Base-by-base conservation (phyloP, 1,140 invertebrate species). In the Ostrea edulis region DNA sequence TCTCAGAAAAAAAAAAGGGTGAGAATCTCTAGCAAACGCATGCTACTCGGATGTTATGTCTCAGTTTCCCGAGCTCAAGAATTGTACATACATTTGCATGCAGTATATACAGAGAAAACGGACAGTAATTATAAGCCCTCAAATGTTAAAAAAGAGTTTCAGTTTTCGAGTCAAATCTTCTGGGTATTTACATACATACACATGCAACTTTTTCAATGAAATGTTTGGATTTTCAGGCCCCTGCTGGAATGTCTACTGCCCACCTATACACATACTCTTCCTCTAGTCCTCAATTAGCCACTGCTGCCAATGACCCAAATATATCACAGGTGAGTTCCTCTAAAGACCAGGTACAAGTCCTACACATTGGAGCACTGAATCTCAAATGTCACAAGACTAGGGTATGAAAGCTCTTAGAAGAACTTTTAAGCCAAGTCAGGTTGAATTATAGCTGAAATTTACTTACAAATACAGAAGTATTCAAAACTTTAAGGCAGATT, bases 181-280 rank as follows among this genome's bases (percentile, higher is more conserved):
- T 9, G 17, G 12, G 44, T 53, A 8, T 22, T 8, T 81, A 17
- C 4, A 53, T 83, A 44, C 22, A 53, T 11, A 17, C 8, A 83
- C 35, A 53, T 17, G 35, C 9, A 35, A 44, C 9, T 85, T 54
- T 17, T 84, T 58, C 25, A 20, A 22, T n/a, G 54, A 29, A 25
- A 22, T 58, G 22, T 35, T 17, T 52, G 2, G 35, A 44, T 44
- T 58, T 54, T 93, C 96, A 98, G 97, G 97, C 97, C 93, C 97
- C 97, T 92, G 97, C 97, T 94, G 97, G 97, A 94, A 97, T 98
- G 97, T 97, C 97, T 90, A 97, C 97, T 90, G 97, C 97, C 92
- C 97, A 97, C 95, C 96, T 97, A 94, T 97, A 97, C 95, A 97
- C 94, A 25, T 95, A 94, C 96, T 97, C 93, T 96, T 97, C 96